phyloP scores from a whole-genome alignment of 1,140 invertebrate species.

The Sipha flava region DNA sequence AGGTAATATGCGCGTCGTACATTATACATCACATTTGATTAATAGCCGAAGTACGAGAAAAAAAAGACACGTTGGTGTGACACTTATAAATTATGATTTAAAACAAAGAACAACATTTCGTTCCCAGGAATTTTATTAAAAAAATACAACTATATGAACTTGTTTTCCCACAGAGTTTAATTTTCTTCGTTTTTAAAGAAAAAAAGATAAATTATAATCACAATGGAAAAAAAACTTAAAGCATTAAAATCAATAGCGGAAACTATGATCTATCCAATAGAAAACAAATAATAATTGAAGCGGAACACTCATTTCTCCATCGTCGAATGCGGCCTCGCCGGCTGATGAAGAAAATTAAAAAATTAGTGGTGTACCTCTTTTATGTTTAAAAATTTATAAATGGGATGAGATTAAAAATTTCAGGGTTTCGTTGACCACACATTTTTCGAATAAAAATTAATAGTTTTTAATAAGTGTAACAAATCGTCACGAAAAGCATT shows the following conservation, averaged over 20 bases:
- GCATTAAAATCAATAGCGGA: slow-evolving; percentile 3
- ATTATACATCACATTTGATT: no score
- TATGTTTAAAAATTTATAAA: not conserved
- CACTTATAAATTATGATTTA: not conserved
- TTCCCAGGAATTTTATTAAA: not conserved
- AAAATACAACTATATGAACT: not conserved
- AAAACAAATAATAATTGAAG: not conserved
- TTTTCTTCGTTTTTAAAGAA: not conserved
- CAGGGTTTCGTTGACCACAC: not conserved
- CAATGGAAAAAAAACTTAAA: not conserved
- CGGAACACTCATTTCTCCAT: not conserved
- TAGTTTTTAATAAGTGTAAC: no score
- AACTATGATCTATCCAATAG: not conserved
- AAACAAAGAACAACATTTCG: not conserved
- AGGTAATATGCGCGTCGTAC: no score
- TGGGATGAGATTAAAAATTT: not conserved
- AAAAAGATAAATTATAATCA: not conserved
- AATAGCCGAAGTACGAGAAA: no score
- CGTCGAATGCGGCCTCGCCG: not conserved
- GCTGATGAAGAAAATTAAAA: not conserved
- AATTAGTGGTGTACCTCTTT: not conserved
- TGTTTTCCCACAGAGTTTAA: not conserved
- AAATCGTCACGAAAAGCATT: no score
- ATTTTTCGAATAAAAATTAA: no score
- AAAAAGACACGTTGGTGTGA: no score